Conservation (phyloP, 1,140 invertebrate species). For the Cyclina sinensis region DNA sequence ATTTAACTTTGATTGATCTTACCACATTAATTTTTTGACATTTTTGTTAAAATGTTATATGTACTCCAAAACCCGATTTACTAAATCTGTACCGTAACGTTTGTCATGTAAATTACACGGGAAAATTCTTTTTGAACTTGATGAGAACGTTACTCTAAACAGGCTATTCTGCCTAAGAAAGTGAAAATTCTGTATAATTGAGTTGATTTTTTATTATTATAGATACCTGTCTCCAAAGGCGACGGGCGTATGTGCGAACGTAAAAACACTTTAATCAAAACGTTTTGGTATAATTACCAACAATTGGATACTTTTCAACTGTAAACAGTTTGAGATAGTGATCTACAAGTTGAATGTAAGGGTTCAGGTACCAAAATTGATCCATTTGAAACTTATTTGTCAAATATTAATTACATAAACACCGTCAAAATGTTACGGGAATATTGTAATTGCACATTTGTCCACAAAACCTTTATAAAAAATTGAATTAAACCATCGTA, state of each 20-base stretch:
- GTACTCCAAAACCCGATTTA: constrained; percentile 29
- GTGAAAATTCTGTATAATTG: constrained; percentile 36
- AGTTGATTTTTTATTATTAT: constrained; percentile 8
- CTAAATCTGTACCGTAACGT: not conserved
- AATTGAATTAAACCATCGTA: not conserved
- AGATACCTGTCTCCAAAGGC: constrained; percentile 16
- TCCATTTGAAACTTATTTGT: constrained; percentile 37
- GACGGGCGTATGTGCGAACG: constrained; percentile 22
- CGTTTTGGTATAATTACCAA: constrained; percentile 26
- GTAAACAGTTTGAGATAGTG: not conserved
- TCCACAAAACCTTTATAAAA: not conserved
- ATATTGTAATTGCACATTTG: not conserved
- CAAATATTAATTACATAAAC: constrained; percentile 15
- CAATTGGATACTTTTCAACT: constrained; percentile 33
- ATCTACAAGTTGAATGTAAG: not conserved
- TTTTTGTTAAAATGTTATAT: not conserved
- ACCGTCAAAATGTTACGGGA: not conserved
- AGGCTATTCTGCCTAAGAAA: constrained; percentile 7
- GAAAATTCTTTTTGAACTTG: not conserved
- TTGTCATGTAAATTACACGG: constrained; percentile 44
- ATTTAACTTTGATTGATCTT: not conserved
- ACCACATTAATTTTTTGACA: not conserved
- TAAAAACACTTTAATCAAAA: not conserved
- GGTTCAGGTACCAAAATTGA: constrained; percentile 1
- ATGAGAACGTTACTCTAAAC: constrained; percentile 8